Percentiles rank a stretch among this genome's conserved stretches.
Evolutionary conservation across 2,888 invertebrate species (phyloP).

Genomic region (Buathra laborator): DNA sequence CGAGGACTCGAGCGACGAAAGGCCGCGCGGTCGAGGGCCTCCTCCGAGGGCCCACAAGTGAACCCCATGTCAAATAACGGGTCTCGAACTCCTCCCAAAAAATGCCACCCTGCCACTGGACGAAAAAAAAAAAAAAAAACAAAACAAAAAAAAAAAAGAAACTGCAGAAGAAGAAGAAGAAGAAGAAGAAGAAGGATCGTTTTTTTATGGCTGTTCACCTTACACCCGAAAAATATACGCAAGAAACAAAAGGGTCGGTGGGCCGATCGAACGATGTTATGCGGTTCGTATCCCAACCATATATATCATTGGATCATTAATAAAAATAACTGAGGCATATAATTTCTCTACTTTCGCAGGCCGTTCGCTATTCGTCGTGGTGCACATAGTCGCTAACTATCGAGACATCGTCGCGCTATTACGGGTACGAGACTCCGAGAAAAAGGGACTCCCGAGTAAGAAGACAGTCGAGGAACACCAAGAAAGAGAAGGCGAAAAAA

Average conservation of each 20-base stretch:
- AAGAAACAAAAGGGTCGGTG: constrained; percentile 65
- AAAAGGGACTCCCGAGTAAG: background rate
- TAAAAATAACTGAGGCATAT: constrained; percentile 61
- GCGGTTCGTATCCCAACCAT: background rate
- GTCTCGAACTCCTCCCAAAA: constrained; percentile 54
- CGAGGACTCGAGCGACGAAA: constrained; percentile 75
- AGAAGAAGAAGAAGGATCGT: constrained; percentile 39
- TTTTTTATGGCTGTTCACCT: constrained; percentile 56
- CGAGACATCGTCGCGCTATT: background rate
- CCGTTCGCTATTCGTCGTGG: background rate
- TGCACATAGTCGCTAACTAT: background rate
- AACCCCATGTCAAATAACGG: constrained; percentile 60
- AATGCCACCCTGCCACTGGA: constrained; percentile 54
- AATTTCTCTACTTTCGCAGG: constrained; percentile 27
- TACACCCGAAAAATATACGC: constrained; percentile 40
- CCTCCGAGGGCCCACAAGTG: constrained; percentile 33
- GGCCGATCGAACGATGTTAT: constrained; percentile 42
- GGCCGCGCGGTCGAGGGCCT: constrained; percentile 71
- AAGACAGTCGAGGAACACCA: constrained; percentile 43
- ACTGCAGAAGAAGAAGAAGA: background rate
- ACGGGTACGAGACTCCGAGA: background rate
- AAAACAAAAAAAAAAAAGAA: constrained; percentile 25
- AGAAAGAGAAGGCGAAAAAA: constrained; percentile 47
- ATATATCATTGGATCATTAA: constrained; percentile 40
- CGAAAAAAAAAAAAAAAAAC: constrained; percentile 18